Percentiles rank a stretch among this genome's conserved stretches.
phyloP scores from a whole-genome alignment of 53 echinoderm and acorn worm genomes.

The Echinarachnius parma region DNA sequence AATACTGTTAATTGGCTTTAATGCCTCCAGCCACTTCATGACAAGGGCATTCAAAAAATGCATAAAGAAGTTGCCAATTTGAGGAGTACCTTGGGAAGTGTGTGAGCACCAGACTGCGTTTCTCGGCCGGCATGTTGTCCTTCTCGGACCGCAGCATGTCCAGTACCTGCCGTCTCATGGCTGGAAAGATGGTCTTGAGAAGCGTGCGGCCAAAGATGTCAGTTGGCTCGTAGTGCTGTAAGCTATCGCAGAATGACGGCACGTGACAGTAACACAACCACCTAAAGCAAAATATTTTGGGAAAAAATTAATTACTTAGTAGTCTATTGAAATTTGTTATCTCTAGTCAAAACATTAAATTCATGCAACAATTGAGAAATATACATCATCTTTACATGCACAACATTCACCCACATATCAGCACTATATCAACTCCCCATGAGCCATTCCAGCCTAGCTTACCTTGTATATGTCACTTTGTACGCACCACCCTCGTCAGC shows the following conservation, averaged over 20 bases:
- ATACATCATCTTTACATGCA: too few relatives aligned
- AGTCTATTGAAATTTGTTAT: too few relatives aligned
- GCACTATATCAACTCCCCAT: too few relatives aligned
- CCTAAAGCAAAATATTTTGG: too few relatives aligned
- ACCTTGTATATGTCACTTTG: slow-evolving; percentile 98
- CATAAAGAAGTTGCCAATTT: too few relatives aligned
- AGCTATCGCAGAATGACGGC: slow-evolving; percentile 95
- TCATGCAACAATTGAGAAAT: too few relatives aligned
- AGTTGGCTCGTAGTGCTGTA: slow-evolving; percentile 86
- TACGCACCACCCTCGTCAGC: slow-evolving; percentile 87
- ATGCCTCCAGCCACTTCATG: too few relatives aligned
- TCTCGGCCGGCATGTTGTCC: slow-evolving; percentile 99
- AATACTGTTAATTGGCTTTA: too few relatives aligned
- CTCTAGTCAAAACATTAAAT: too few relatives aligned
- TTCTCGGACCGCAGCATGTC: slow-evolving; percentile 94
- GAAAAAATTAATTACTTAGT: too few relatives aligned
- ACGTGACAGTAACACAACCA: slow-evolving; percentile 99
- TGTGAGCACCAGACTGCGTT: slow-evolving; percentile 86
- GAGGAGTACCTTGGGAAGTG: slow-evolving; percentile 99
- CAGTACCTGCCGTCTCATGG: slow-evolving; percentile 87
- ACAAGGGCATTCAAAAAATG: too few relatives aligned
- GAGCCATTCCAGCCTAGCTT: not conserved
- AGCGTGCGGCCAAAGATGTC: slow-evolving; percentile 96
- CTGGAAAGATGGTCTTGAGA: slow-evolving; percentile 90
- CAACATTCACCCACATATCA: too few relatives aligned